phyloP scores from a whole-genome alignment of 2,888 invertebrate species.

The Erebia ligea region DNA sequence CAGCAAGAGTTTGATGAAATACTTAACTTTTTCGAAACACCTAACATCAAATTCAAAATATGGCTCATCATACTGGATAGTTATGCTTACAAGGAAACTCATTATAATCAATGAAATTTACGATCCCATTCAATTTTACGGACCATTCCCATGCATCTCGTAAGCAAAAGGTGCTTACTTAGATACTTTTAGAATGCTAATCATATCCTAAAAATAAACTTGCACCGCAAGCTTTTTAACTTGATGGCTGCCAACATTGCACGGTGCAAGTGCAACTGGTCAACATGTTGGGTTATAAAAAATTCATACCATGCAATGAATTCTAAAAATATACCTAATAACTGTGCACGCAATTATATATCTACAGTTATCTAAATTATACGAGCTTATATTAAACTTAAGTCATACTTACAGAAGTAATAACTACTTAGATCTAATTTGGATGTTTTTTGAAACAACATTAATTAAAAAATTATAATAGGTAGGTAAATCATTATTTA shows the following conservation, averaged over 20 bases:
- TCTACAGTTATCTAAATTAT: not conserved
- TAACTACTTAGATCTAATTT: not conserved
- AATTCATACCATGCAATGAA: conserved; percentile 19
- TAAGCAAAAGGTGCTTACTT: too few species aligned
- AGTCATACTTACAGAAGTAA: not conserved
- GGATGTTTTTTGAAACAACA: too few species aligned
- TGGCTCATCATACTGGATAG: too few species aligned
- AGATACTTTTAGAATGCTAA: conserved; percentile 10
- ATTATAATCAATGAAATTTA: too few species aligned
- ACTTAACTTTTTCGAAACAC: too few species aligned
- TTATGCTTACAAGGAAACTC: too few species aligned
- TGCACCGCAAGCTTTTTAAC: conserved; percentile 11
- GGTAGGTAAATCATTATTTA: too few species aligned
- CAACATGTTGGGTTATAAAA: conserved; percentile 11
- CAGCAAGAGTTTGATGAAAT: too few species aligned
- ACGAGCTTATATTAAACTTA: not conserved
- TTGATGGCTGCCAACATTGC: conserved; percentile 6
- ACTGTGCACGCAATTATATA: conserved; percentile 7
- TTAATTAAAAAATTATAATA: too few species aligned
- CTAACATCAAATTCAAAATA: too few species aligned
- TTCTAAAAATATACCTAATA: conserved; percentile 24
- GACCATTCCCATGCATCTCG: too few species aligned
- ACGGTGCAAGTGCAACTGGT: conserved; percentile 12
- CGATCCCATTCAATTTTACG: too few species aligned
- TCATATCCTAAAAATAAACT: conserved; percentile 23